Percentiles rank a stretch among this genome's conserved stretches.
phyloP scores from a whole-genome alignment of 2,113 vertebrate genomes.

The Odontophorus gujanensis region DNA sequence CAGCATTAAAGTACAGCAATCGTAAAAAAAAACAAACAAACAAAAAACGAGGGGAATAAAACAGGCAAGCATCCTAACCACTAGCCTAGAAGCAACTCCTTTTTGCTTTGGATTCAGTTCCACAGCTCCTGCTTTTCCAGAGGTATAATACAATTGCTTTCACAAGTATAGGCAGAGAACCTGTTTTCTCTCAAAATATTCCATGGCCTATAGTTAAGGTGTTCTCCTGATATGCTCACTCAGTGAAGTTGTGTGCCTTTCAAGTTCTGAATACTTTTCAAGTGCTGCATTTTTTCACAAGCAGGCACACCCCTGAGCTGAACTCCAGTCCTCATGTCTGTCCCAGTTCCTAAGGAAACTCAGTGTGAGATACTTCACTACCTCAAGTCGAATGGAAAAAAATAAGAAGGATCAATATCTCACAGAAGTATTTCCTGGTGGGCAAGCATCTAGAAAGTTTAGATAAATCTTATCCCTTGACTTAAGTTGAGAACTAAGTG shows the following conservation, averaged over 20 bases:
- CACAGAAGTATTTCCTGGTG: neutral
- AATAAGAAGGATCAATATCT: neutral
- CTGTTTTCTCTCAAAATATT: conserved; percentile 31
- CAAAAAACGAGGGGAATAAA: neutral
- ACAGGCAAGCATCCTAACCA: neutral
- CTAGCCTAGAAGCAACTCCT: neutral
- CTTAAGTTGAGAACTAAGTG: too few relatives aligned
- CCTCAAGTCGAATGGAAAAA: neutral
- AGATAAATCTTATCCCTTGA: too few relatives aligned
- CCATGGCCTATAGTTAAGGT: neutral
- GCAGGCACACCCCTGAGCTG: neutral
- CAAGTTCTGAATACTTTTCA: neutral
- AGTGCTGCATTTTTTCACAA: neutral
- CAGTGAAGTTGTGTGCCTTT: neutral
- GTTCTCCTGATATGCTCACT: neutral
- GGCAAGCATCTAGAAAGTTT: neutral
- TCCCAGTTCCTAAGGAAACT: too few relatives aligned
- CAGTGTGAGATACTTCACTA: neutral
- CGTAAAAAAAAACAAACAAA: neutral
- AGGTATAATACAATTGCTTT: neutral
- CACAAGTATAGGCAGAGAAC: neutral
- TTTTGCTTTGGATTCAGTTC: neutral
- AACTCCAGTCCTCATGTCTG: neutral
- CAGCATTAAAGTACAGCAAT: neutral
- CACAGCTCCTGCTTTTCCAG: neutral